Evolutionary conservation across 2,888 invertebrate genomes (phyloP), one percentile per base, ranked within the genome.

Genomic region (Tetheella fluctuosa): DNA sequence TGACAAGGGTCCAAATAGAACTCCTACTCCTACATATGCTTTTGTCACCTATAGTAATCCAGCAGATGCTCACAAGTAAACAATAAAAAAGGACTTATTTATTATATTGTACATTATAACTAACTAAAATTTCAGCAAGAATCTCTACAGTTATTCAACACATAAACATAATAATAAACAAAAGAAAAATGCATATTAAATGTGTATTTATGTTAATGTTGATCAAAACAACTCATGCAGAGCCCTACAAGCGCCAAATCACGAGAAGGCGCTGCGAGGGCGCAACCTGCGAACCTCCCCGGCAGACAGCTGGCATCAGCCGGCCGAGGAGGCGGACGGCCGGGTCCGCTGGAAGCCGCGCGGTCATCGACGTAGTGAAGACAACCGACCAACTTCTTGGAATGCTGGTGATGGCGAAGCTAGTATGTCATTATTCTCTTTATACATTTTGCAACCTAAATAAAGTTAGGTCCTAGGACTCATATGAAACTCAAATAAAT

Each of bases 291-390:
- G 87, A 69, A 93, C 94, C 59, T 91, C 90, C 0, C 93, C 94
- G 0, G 95, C 95, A 0, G 94, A 95, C 74, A 94, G 94, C 61
- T 95, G 95, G 95, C 95, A 95, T 77, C 95, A 95, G 74, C 95
- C 95, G 0, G 86, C 80, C 0, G 89, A 89, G 66, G 86, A 86
- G 54, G 76, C 83, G 0, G 81, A 88, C 48, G 89, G 88, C 71
- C 68, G 86, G 64, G 84, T 89, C 8, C 85, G 83, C 23, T 89
- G 86, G 86, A 88, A 83, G 74, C 70, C 80, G 23, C 73, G 73
- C 17, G 65, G 74, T 15, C 70, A 67, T 23, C 69, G 70, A n/a
- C 63, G 67, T 2, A 64, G 63, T 8, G 68, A 72, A 5, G 61
- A 28, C 5, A 52, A 59, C 30, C 12, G 54, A 34, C 12, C 34